Evolutionary conservation across 2,797 vertebrate genomes (phyloP), one percentile per base, ranked within the genome.

Genomic region (Glossophaga mutica): DNA sequence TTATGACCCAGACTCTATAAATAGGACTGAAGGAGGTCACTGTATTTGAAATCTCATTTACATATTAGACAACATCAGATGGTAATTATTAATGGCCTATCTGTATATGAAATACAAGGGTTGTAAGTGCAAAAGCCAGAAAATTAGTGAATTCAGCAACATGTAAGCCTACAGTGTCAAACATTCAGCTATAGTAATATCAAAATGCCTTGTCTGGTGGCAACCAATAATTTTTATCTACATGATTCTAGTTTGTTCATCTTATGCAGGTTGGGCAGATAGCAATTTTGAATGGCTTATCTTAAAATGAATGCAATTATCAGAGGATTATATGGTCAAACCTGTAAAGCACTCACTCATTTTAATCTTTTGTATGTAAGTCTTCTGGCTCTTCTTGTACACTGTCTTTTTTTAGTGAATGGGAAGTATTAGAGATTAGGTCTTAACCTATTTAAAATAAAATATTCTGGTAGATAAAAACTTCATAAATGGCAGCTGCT

Each of bases 301-400:
- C 79, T 97, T 97, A 96, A 96, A 76, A 97, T 93, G 87, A 98
- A 98, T 92, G 76, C 96, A 96, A 70, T 98, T 97, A 97, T 97
- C 96, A 96, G 76, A 97, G 77, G 74, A 96, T 97, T 96, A 89
- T 98, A 95, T 94, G 71, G 37, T 87, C 67, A 91, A 87, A 85
- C 39, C 79, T 87, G 24, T 67, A 97, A 97, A 29, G 57, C 70
- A 96, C 88, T 96, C 91, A 89, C 91, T 97, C 91, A 96, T 96
- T 98, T 98, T 96, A 98, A 97, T 97, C 79, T 96, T 97, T 97
- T 97, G 90, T 98, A 98, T 98, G 95, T 59, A 97, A 97, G 90
- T 77, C 87, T 91, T 95, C 77, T 91, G 97, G 82, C 7, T 39
- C 74, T 95, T 97, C 46, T 95, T 71, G 57, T 50, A 34, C 37